A percentile compares a stretch with the other conserved stretches of the same genome.
Evolutionary conservation across 2,113 vertebrate genomes (phyloP).

Genomic region (Pterocles gutturalis): DNA sequence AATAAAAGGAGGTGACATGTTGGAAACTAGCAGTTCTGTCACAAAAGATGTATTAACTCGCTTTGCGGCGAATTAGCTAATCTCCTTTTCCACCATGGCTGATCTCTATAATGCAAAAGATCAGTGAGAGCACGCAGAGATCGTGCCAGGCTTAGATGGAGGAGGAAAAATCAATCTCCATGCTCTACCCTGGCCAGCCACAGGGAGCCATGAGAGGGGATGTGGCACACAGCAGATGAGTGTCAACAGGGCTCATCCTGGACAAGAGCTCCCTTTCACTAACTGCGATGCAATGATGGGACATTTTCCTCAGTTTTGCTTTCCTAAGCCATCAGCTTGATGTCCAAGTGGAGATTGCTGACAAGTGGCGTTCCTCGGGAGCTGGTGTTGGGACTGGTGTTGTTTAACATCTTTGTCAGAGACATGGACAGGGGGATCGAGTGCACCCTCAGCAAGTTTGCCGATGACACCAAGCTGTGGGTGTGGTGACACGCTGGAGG

Average conservation of each 20-base stretch:
- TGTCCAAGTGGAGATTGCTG: too few relatives aligned
- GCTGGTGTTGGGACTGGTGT: too few relatives aligned
- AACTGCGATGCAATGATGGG: background rate
- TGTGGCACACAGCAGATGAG: rapidly evolving
- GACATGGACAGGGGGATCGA: too few relatives aligned
- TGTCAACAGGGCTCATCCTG: background rate
- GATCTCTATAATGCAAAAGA: background rate
- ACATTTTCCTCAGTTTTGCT: background rate
- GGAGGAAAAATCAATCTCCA: background rate
- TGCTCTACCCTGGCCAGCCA: background rate
- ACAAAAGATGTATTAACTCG: background rate
- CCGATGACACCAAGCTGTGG: too few relatives aligned
- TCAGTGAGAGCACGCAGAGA: background rate
- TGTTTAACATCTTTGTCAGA: too few relatives aligned
- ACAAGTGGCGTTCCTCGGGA: too few relatives aligned
- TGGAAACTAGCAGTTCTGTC: background rate
- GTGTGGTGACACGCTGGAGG: too few relatives aligned
- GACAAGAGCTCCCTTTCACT: background rate
- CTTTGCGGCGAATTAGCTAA: background rate
- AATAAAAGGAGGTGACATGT: background rate
- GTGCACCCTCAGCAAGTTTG: too few relatives aligned
- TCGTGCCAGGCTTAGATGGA: background rate
- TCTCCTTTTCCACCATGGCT: background rate
- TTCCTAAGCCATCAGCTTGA: background rate
- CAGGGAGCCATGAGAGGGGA: rapidly evolving